phyloP scores from a whole-genome alignment of 2,113 vertebrate genomes.

The Gulo gulo region DNA sequence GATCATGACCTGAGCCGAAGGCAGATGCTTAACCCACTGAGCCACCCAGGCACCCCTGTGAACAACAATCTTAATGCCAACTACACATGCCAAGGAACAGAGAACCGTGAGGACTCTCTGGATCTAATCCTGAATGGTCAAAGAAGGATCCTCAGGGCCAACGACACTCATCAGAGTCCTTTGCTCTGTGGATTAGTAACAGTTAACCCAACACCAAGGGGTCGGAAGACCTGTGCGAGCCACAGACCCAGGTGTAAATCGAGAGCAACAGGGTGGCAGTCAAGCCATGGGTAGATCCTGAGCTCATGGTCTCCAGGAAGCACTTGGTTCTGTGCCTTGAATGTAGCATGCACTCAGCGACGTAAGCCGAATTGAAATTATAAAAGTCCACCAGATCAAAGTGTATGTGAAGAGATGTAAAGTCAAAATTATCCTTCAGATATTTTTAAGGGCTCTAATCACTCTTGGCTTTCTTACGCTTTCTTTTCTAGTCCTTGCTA shows the following conservation, averaged over 20 bases:
- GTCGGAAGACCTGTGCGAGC: background rate
- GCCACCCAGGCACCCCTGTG: too few species aligned
- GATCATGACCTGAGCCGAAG: too few species aligned
- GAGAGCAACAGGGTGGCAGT: background rate
- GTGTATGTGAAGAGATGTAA: background rate
- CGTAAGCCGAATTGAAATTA: background rate
- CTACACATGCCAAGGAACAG: background rate
- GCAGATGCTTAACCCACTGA: too few species aligned
- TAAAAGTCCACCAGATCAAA: slow-evolving; percentile 23
- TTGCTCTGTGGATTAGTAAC: background rate
- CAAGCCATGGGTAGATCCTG: background rate
- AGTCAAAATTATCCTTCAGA: background rate
- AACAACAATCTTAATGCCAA: background rate
- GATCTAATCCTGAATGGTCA: background rate
- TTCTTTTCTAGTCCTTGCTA: slow-evolving; percentile 7
- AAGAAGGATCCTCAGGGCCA: background rate
- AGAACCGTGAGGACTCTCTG: background rate
- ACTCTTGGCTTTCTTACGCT: background rate
- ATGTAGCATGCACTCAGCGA: background rate
- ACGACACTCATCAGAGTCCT: background rate
- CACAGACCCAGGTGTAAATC: background rate
- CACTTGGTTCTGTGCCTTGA: background rate
- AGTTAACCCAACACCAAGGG: background rate
- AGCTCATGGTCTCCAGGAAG: background rate
- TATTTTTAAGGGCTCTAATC: slow-evolving; percentile 51